Evolutionary conservation across 2,888 invertebrate genomes (phyloP).

Genomic region (Caenorhabditis panamensis): DNA sequence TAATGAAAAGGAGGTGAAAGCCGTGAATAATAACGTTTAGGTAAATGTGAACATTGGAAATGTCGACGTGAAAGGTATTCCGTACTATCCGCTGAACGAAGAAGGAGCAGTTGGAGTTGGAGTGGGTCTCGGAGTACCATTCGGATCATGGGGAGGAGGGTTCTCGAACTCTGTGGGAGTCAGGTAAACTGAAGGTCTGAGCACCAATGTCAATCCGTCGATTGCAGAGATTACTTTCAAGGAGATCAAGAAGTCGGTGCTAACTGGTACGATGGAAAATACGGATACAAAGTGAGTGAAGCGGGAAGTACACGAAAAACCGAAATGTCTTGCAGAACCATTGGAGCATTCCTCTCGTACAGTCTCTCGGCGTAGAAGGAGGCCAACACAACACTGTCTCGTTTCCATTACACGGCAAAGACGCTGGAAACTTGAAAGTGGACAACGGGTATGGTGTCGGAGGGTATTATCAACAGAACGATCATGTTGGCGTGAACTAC

Average conservation of each 20-base stretch:
- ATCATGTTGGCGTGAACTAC: conserved; percentile 72
- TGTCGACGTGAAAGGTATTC: conserved; percentile 76
- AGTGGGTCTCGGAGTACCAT: conserved; percentile 70
- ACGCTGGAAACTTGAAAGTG: conserved; percentile 65
- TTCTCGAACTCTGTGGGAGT: conserved; percentile 73
- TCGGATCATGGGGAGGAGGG: conserved; percentile 78
- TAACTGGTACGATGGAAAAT: conserved; percentile 74
- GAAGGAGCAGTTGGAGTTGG: conserved; percentile 77
- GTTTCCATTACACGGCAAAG: conserved; percentile 63
- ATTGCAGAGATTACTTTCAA: conserved; percentile 75
- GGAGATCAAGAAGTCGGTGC: conserved; percentile 74
- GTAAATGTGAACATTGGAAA: conserved; percentile 59
- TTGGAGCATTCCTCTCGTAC: conserved; percentile 75
- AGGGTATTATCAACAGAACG: conserved; percentile 70
- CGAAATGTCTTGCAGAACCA: conserved; percentile 47
- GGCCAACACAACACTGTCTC: conserved; percentile 72
- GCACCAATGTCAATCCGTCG: neutral
- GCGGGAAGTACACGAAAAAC: neutral
- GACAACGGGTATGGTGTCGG: conserved; percentile 73
- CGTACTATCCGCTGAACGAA: conserved; percentile 77
- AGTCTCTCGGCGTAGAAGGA: conserved; percentile 76
- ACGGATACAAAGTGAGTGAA: conserved; percentile 65
- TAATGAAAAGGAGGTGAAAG: conserved; percentile 17
- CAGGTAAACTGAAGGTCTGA: conserved; percentile 56
- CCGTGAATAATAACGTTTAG: neutral